These are phyloP conservation scores for Cochlearius cochlearius DNA, from an alignment of 2,113 vertebrate genomes.

Conservation along the genomic window DNA sequence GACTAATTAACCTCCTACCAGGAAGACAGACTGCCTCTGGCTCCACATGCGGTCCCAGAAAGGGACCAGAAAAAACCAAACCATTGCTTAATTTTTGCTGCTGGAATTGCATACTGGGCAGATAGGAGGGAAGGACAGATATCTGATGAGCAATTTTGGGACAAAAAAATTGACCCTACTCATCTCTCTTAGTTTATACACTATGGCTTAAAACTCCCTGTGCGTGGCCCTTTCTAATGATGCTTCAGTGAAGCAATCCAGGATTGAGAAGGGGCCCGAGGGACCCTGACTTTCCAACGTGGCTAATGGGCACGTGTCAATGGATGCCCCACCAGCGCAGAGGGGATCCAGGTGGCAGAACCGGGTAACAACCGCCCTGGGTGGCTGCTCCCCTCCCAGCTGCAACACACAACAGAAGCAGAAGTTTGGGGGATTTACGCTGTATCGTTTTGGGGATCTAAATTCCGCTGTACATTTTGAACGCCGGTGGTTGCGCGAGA, in stretches of 20 bases:
- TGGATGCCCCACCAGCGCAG: not conserved
- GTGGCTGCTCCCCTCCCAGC: not conserved
- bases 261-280: not conserved
- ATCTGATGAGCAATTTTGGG: not conserved
- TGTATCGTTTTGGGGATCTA: not conserved
- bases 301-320: accelerated
- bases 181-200: not conserved
- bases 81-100: not conserved
- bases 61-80: not conserved
- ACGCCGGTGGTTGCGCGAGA: accelerated
- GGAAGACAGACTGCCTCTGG: slow-evolving; percentile 11
- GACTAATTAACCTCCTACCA: slow-evolving; percentile 64
- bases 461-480: not conserved
- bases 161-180: not conserved
- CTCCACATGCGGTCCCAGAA: not conserved
- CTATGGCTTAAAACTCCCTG: not conserved
- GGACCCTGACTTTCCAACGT: not conserved
- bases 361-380: accelerated
- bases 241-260: not conserved
- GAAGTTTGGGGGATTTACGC: not conserved
- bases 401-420: not conserved
- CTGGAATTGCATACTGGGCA: not conserved
- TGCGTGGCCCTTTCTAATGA: not conserved
- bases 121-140: not conserved
- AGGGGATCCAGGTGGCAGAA: not conserved